Base-by-base conservation (phyloP, 2,888 invertebrate genomes). In the Eulithis testata region DNA sequence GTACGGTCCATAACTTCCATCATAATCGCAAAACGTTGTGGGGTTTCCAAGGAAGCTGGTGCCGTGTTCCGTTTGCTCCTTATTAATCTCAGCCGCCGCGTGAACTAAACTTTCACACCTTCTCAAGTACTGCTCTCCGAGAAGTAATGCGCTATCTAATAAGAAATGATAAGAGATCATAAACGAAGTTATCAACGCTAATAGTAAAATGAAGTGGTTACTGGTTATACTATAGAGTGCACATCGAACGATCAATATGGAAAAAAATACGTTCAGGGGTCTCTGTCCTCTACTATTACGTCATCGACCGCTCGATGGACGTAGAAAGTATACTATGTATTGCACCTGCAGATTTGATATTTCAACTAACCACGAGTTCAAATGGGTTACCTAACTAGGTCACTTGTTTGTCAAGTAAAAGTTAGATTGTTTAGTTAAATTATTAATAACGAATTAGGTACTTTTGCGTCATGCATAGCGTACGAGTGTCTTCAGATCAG, bases 71-170 rank as follows among this genome's bases (percentile, higher is more conserved):
- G 83, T 83, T 75, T 96, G 93, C 78, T 94, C 94, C 55, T 89
- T 85, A 60, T 87, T 83, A 70, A 95, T 90, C 62, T 85, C 82
- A 5, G 85, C 83, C 75, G 93, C 88, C 4, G 95, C 95, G 68
- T 94, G 90, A 43, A 93, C 90, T 69, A 94, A 85, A 83, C 96
- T 96, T 84, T 96, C 96, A 81, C 96, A 96, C 81, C 93, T 92
- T 73, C 96, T 89, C 62, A 95, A 83, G 83, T 96, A 96, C 77
- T 94, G 91, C 52, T 88, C 87, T 52, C 95, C 95, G 53, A 93
- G 79, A 62, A 81, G 76, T 53, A 81, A 75, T 60, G 80, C 67
- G 66, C 90, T 86, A 81, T 94, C 94, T 95, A 75, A 40, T 75
- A 73, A 67, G 62, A 68, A 47, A 68, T 59, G 62, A 63, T 36